Conservation (phyloP, 1,140 invertebrate species). For the Neodiprion pinetum region DNA sequence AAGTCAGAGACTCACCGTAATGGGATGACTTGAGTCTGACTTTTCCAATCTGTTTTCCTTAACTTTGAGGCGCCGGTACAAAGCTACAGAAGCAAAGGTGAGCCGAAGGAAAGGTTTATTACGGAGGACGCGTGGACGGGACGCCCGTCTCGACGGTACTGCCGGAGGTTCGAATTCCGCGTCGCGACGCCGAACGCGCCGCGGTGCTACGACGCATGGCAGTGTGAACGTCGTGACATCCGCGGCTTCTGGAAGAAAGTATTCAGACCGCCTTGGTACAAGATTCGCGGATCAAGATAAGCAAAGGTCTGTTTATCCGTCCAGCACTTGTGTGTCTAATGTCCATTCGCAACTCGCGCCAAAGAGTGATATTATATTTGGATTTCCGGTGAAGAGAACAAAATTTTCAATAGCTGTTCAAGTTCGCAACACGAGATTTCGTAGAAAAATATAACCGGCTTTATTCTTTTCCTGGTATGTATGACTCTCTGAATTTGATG, state of each 20-base stretch:
- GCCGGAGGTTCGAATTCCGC: constrained; percentile 30
- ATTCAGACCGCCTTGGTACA: not conserved
- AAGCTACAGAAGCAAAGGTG: not conserved
- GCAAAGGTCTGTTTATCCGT: no score
- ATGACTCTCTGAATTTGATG: no score
- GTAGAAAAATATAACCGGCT: no score
- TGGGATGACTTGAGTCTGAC: not conserved
- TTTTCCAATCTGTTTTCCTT: not conserved
- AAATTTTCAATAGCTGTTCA: no score
- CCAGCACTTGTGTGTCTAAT: no score
- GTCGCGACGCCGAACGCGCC: constrained; percentile 38
- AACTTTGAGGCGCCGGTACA: not conserved
- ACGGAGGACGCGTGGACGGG: constrained; percentile 34
- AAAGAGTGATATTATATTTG: no score
- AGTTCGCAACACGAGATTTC: no score
- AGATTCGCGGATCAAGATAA: no score
- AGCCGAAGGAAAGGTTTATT: constrained; percentile 1
- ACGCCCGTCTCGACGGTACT: constrained; percentile 44
- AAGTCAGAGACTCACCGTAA: not conserved
- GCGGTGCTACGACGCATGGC: constrained; percentile 36
- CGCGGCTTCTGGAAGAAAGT: not conserved
- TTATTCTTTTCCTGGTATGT: no score
- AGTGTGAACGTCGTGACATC: not conserved
- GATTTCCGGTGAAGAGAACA: no score
- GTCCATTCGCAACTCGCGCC: no score